Conservation (phyloP, 2,113 vertebrate species). For the Hylia prasina region DNA sequence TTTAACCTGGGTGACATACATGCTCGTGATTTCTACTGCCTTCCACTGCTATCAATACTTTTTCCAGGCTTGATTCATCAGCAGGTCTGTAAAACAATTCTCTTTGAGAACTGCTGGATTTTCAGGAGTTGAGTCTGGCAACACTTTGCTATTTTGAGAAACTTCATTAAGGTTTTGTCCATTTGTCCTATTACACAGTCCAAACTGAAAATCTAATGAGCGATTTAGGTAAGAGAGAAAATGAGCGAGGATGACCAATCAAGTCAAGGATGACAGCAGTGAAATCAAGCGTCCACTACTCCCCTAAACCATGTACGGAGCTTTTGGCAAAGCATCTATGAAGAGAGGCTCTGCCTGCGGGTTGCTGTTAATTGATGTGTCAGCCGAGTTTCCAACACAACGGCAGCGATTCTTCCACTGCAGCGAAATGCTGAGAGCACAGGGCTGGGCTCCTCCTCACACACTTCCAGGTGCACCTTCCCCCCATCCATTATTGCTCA, state of each 20-base stretch:
- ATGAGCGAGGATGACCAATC: neutral
- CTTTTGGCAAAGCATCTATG: neutral
- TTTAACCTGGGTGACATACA: neutral
- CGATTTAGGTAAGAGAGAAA: neutral
- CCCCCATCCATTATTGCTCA: neutral
- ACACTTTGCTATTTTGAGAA: neutral
- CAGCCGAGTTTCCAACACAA: neutral
- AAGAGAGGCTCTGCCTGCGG: neutral
- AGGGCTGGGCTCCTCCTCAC: neutral
- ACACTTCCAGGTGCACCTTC: neutral
- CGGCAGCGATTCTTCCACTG: neutral
- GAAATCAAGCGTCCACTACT: neutral
- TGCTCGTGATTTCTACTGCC: fast-evolving
- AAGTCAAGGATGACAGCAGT: neutral
- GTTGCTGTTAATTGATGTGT: neutral
- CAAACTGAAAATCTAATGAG: neutral
- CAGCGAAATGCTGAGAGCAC: fast-evolving
- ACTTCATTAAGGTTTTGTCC: neutral
- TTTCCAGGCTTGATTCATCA: neutral
- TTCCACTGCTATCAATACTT: neutral
- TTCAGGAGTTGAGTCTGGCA: neutral
- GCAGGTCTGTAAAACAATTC: neutral
- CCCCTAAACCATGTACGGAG: neutral
- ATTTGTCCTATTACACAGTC: neutral
- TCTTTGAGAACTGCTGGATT: neutral